Evolutionary conservation across 2,113 vertebrate genomes (phyloP).

Genomic region (Oncorhynchus keta): DNA sequence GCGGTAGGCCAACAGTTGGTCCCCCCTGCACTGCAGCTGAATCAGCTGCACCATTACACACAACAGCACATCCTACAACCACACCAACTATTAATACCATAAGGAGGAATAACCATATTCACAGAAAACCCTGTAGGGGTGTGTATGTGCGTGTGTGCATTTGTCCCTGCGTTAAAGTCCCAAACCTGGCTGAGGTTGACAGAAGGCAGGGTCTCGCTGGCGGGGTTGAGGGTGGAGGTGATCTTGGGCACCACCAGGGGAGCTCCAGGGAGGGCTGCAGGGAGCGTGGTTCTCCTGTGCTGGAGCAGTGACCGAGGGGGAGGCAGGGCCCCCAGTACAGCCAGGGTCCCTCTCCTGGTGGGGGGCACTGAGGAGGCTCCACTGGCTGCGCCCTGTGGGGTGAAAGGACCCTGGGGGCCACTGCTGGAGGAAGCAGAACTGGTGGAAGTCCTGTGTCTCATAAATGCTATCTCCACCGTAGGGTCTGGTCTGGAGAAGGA

Average conservation of each 20-base stretch:
- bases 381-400: slow-evolving; percentile 42
- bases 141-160: background rate
- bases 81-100: background rate
- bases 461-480: slow-evolving; percentile 89
- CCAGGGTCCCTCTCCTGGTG: slow-evolving; percentile 66
- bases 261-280: slow-evolving; percentile 34
- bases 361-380: slow-evolving; percentile 56
- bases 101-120: slow-evolving; percentile 55
- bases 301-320: slow-evolving; percentile 41
- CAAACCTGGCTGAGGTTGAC: slow-evolving; percentile 65
- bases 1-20: too few species aligned
- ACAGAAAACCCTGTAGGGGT: background rate
- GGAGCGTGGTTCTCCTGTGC: slow-evolving; percentile 12
- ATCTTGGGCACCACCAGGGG: slow-evolving; percentile 39
- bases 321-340: slow-evolving; percentile 39
- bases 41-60: too few species aligned
- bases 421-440: slow-evolving; percentile 57
- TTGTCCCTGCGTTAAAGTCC: background rate
- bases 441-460: slow-evolving; percentile 73
- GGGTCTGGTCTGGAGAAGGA: slow-evolving; percentile 78
- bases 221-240: slow-evolving; percentile 53
- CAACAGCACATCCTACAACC: background rate
- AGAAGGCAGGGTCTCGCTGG: slow-evolving; percentile 60
- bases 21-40: too few species aligned
- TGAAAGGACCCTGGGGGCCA: slow-evolving; percentile 66